Evolutionary conservation across 2,888 invertebrate species (phyloP).

Genomic region (Hypolimnas misippus): DNA sequence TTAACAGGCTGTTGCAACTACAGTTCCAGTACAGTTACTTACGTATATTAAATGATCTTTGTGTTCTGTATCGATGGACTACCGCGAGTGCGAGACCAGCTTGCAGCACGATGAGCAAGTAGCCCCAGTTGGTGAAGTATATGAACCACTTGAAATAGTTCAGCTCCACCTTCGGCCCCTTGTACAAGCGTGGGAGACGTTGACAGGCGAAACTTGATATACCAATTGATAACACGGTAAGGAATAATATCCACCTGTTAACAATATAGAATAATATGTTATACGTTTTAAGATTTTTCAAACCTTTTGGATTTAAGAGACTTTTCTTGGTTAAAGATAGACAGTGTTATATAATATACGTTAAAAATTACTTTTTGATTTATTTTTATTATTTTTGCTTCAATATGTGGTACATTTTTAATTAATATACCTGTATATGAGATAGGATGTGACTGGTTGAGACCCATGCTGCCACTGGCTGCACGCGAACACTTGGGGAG

Average conservation of each 20-base stretch:
- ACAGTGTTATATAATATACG: no score
- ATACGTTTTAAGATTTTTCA: no score
- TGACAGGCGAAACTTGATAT: conserved; percentile 76
- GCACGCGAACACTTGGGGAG: conserved; percentile 71
- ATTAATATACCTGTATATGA: conserved; percentile 71
- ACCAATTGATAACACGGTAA: conserved; percentile 73
- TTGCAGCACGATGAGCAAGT: conserved; percentile 83
- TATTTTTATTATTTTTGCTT: no score
- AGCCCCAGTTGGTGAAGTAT: conserved; percentile 90
- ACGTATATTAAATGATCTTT: conserved; percentile 62
- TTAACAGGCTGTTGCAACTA: no score
- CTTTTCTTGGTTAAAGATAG: no score
- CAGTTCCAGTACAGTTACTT: no score
- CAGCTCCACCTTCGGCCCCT: conserved; percentile 64
- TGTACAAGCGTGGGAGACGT: conserved; percentile 63
- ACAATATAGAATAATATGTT: neutral
- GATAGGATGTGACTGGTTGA: conserved; percentile 74
- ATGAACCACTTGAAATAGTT: conserved; percentile 87
- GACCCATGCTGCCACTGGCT: conserved; percentile 85
- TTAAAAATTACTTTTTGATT: no score
- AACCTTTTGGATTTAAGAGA: no score
- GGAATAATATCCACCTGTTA: conserved; percentile 81
- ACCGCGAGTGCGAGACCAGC: conserved; percentile 81
- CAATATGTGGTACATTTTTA: no score
- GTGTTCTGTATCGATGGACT: conserved; percentile 72